Base-by-base conservation (phyloP, 2,113 vertebrate genomes). In the Atractosteus spatula region DNA sequence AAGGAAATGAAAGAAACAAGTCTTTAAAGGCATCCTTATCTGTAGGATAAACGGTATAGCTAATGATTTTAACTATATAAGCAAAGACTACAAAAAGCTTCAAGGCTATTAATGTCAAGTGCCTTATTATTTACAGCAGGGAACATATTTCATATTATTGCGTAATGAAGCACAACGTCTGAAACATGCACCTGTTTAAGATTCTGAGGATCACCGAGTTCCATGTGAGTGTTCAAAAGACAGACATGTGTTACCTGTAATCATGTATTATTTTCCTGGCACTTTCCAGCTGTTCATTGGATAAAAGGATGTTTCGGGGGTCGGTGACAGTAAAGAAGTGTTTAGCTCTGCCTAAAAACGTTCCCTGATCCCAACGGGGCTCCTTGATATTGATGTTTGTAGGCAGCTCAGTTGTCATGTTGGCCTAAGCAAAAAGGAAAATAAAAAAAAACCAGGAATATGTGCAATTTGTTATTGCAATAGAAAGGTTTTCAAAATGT, bases 261-360 rank as follows among this genome's bases (percentile, higher is more conserved):
- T 97, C 92, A 2, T 94, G 95, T 65, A 99, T 91, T 68, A 95
- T 92, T 83, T 86, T 88, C 75, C 89, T 89, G 0, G 97, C 94
- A 1, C 85, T 89, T 81, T 94, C 94, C 70, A 99, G 90, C 8
- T 94, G 91, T 56, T 94, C 86, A 10, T 96, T 87, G 77, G 93
- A 92, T 73, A 99, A 86, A 17, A 99, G 91, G 81, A 99, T 86
- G 77, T 99, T 99, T 79, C 97, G 91, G 67, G 97, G 97, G 51
- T 99, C 96, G 55, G 97, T 99, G 67, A 99, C 97, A 0, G 96
- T 99, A 80, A 99, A 99, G 91, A 99, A 99, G 84, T 99, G 97
- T 57, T 85, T 95, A 42, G 97, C 97, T 76, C 97, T 90, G 68
- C 97, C 97, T 54, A 82, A 2, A 54, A 99, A 98, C 16, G 96